Conservation (phyloP, 2,888 invertebrate species). For the Apodemia zela region DNA sequence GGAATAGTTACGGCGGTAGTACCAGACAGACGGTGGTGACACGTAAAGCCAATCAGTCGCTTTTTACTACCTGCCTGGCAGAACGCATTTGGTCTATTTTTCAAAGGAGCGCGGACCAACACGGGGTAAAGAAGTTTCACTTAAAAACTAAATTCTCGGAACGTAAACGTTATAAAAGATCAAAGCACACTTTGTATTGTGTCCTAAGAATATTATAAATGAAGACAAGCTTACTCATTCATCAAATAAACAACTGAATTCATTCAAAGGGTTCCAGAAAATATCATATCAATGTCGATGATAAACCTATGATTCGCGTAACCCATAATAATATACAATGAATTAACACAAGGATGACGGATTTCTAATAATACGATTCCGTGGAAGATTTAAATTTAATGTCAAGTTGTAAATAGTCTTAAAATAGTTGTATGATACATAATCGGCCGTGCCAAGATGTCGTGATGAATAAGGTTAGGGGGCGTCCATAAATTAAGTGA, state of each 20-base stretch:
- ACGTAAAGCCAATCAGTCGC: no score
- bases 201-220: not conserved
- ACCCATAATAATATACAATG: not conserved
- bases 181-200: not conserved
- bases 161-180: no score
- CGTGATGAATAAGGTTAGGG: not conserved
- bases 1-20: no score
- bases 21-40: no score
- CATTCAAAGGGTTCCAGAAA: not conserved
- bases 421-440: not conserved
- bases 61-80: no score
- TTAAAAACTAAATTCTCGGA: no score
- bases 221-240: not conserved
- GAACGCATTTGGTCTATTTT: no score
- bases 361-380: not conserved
- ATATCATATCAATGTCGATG: not conserved
- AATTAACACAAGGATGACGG: constrained; percentile 1
- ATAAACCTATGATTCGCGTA: not conserved
- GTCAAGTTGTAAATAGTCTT: not conserved
- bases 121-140: no score
- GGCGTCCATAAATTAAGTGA: no score
- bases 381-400: constrained; percentile 1
- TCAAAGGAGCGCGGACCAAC: no score
- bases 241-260: not conserved
- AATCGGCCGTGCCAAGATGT: not conserved